Conservation (phyloP, 2,797 vertebrate species). For the Neomorphus geoffroyi region DNA sequence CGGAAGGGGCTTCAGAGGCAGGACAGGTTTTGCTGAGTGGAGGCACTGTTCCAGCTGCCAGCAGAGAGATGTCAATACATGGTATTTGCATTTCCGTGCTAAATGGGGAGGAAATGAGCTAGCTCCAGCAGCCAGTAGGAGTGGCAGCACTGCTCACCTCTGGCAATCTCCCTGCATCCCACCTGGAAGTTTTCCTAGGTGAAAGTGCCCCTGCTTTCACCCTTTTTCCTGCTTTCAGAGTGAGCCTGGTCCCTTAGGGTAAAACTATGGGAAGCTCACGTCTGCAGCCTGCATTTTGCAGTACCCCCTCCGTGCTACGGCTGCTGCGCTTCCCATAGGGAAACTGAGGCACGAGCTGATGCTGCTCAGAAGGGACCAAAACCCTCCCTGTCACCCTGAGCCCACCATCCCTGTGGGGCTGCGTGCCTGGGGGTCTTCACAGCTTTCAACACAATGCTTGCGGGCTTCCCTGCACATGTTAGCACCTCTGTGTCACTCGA, state of each 20-base stretch:
- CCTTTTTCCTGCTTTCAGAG: neutral
- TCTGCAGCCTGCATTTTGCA: neutral
- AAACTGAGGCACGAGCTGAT: neutral
- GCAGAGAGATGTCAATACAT: neutral
- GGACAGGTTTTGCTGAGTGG: neutral
- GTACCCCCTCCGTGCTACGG: rapidly evolving
- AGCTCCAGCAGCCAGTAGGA: neutral
- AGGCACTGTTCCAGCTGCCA: rapidly evolving
- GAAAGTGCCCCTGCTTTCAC: neutral
- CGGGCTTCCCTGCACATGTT: too few species aligned
- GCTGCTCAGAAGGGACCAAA: rapidly evolving
- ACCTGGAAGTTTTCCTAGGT: rapidly evolving
- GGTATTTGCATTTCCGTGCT: neutral
- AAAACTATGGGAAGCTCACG: too few species aligned
- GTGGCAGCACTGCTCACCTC: neutral
- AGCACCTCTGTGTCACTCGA: neutral
- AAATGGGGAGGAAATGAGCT: neutral
- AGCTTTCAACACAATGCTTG: rapidly evolving
- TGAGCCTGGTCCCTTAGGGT: rapidly evolving
- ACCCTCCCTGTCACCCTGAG: rapidly evolving
- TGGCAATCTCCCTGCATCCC: neutral
- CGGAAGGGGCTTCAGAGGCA: neutral
- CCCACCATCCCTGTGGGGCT: neutral
- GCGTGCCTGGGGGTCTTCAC: rapidly evolving
- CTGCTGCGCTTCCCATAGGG: rapidly evolving